Evolutionary conservation across 2,888 invertebrate genomes (phyloP).

Genomic region (Fragum whitleyi): DNA sequence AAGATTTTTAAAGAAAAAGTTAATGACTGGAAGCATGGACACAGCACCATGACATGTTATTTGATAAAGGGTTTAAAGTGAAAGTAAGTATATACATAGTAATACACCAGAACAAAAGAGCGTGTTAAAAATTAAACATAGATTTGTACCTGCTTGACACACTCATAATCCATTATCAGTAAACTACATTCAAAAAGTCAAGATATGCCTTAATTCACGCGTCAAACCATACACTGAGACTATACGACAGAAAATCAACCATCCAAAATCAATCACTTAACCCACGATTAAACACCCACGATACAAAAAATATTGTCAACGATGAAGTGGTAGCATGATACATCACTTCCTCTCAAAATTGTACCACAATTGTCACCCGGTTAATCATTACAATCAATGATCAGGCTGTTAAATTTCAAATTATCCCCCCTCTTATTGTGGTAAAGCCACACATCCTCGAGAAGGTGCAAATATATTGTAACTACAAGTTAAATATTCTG

Average conservation of each 20-base stretch:
- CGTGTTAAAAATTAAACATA: conserved; percentile 3
- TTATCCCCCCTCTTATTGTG: conserved; percentile 16
- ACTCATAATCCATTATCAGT: conserved; percentile 24
- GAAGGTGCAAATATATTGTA: no score
- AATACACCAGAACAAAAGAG: conserved; percentile 16
- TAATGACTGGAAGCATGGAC: no score
- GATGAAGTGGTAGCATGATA: conserved; percentile 11
- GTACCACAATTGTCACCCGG: conserved; percentile 12
- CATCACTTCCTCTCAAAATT: conserved; percentile 7
- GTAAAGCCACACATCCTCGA: conserved; percentile 4
- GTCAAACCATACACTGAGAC: not conserved
- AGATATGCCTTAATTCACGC: conserved; percentile 15
- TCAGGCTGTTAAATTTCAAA: conserved; percentile 33
- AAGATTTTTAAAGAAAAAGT: no score
- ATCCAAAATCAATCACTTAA: conserved; percentile 23
- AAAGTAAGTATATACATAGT: no score
- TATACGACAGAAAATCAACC: not conserved
- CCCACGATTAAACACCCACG: conserved; percentile 21
- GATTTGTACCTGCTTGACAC: conserved; percentile 20
- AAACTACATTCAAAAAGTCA: conserved; percentile 18
- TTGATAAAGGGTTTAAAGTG: no score
- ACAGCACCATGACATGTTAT: no score
- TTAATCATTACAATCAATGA: conserved; percentile 35
- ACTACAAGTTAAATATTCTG: no score
- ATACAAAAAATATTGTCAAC: conserved; percentile 23